Evolutionary conservation across 2,888 invertebrate species (phyloP), one percentile per base, ranked within the genome.

Genomic region (Sarcophaga variegata): DNA sequence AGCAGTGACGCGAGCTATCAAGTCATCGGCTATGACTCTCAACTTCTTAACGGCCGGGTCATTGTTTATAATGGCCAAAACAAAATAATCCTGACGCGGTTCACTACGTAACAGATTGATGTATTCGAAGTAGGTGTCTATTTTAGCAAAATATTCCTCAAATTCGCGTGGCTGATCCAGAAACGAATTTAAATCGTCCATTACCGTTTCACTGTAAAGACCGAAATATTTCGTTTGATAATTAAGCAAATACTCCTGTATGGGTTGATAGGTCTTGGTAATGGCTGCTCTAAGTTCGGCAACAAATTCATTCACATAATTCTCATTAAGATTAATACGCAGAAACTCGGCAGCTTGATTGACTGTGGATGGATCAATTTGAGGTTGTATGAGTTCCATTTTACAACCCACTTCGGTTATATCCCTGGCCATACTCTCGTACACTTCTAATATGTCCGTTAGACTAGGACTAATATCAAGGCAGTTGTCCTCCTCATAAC

Each of bases 81-180:
- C 94, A 89, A 97, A 96, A 91, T 95, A 96, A 91, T 96, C 96
- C 89, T 95, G 95, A 89, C 95, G 94, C 22, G 96, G 94, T 91
- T 96, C 95, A 25, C 94, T 94, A 17, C 95, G 95, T 63, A 96
- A 94, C 91, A 94, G 94, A 22, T 95, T 94, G 88, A 95, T 94
- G 75, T 95, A 95, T 49, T 93, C 93, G 90, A 95, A 95, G 88
- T 95, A 96, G 88, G 94, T 94, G 88, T 94, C 94, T 71, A 96
- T 95, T 91, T 95, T 95, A 74, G 94, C 94, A 49, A 95, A 95
- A 47, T 95, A 95, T 77, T 94, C 94, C 86, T 95, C 95, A 90
- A 96, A 96, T 11, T 94, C 93, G 63, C 94, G 93, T 11, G 94
- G 93, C 74, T 94, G 93, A 6, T 93, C 90, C 59, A 96, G 94